phyloP scores from a whole-genome alignment of 2,113 vertebrate species.

The Litocranius walleri region DNA sequence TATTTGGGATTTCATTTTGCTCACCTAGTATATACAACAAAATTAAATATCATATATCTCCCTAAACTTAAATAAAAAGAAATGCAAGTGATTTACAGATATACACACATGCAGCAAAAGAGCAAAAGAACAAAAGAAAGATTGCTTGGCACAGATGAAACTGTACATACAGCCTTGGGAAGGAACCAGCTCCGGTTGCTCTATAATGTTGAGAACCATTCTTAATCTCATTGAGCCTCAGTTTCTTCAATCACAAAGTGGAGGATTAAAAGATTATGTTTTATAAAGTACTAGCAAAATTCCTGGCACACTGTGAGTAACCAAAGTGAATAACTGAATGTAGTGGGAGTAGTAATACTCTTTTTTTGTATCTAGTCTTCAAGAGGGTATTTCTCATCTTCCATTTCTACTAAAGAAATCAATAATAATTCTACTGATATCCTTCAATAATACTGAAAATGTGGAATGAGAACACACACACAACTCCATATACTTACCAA shows the following conservation, averaged over 20 bases:
- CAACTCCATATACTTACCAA: not conserved
- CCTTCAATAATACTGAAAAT: not conserved
- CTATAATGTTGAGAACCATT: not conserved
- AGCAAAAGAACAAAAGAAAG: not conserved
- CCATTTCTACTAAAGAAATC: slow-evolving; percentile 11
- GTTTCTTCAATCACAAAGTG: slow-evolving; percentile 10
- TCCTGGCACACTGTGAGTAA: not conserved
- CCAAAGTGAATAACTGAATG: not conserved
- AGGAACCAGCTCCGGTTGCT: not conserved
- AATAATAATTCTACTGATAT: not conserved
- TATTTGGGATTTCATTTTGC: not conserved
- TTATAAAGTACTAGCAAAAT: slow-evolving; percentile 8
- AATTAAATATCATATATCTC: slow-evolving; percentile 36
- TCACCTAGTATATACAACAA: not conserved
- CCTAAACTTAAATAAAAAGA: slow-evolving; percentile 19
- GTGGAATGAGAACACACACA: not conserved
- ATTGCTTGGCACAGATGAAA: not conserved
- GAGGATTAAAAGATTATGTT: not conserved
- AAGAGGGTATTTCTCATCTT: not conserved
- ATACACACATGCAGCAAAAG: not conserved
- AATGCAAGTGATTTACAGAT: slow-evolving; percentile 6
- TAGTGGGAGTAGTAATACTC: not conserved
- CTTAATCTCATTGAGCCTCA: not conserved
- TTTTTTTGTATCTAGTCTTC: not conserved
- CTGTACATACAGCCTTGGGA: not conserved